These are phyloP conservation scores for Tipula vernalis DNA, from an alignment of 2,888 invertebrate species.

Conservation along the genomic window DNA sequence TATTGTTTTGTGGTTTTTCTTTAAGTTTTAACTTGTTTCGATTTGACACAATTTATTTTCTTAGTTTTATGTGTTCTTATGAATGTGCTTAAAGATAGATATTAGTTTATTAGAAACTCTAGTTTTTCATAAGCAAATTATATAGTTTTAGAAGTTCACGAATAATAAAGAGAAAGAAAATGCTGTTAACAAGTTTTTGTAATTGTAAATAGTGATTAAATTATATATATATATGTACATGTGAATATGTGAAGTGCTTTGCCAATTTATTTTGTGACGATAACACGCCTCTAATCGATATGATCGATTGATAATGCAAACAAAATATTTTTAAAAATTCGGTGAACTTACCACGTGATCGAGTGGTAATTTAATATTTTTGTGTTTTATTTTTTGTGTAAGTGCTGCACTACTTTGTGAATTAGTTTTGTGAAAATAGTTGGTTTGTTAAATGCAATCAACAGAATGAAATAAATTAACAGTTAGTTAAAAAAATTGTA, in stretches of 20 bases:
- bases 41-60: background rate
- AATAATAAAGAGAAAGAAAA: background rate
- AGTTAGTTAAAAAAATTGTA: background rate
- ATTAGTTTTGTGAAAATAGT: background rate
- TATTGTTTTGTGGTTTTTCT: background rate
- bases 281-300: background rate
- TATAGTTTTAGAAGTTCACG: background rate
- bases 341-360: background rate
- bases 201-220: background rate
- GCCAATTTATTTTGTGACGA: background rate
- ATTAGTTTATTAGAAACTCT: background rate
- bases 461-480: background rate
- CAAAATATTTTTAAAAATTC: background rate
- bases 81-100: background rate
- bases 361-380: background rate
- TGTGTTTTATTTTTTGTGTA: background rate
- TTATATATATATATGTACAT: background rate
- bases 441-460: background rate
- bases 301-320: background rate
- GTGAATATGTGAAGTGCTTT: background rate
- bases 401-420: background rate
- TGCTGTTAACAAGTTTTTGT: background rate
- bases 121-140: background rate
- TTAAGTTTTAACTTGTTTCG: background rate
- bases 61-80: background rate